Percentiles rank a stretch among this genome's conserved stretches.
Evolutionary conservation across 2,888 invertebrate genomes (phyloP).

Genomic region (Andrena fulva): DNA sequence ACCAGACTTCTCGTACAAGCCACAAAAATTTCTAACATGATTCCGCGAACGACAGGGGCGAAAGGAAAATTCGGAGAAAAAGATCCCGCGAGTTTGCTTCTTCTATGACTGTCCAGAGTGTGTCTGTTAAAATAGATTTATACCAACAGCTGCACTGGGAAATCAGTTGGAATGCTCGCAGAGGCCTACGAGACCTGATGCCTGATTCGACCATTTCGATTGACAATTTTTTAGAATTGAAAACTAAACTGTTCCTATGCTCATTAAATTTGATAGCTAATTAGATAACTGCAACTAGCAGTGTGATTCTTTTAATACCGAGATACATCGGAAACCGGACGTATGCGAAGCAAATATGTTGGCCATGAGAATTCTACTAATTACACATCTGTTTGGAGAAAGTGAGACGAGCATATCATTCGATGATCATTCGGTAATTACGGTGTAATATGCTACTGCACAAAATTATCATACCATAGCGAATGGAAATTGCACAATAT

Average conservation of each 20-base stretch:
- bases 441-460: too few species aligned
- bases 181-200: neutral
- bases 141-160: constrained; percentile 52
- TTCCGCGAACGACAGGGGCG: neutral
- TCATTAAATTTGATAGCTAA: neutral
- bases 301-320: neutral
- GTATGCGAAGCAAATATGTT: too few species aligned
- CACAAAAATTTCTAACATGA: neutral
- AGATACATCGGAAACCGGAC: too few species aligned
- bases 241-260: neutral
- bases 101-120: neutral
- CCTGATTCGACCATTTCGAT: neutral
- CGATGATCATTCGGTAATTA: neutral
- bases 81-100: neutral
- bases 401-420: neutral
- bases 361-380: too few species aligned
- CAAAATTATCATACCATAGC: neutral
- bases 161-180: constrained; percentile 28
- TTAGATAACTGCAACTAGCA: neutral
- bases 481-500: neutral
- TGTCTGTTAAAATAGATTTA: constrained; percentile 68
- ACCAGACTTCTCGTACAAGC: too few species aligned
- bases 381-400: too few species aligned
- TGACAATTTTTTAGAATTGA: neutral
- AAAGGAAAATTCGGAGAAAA: neutral